Evolutionary conservation across 92 coral and sea anemone genomes (phyloP).

Genomic region (Micromussa lordhowensis): DNA sequence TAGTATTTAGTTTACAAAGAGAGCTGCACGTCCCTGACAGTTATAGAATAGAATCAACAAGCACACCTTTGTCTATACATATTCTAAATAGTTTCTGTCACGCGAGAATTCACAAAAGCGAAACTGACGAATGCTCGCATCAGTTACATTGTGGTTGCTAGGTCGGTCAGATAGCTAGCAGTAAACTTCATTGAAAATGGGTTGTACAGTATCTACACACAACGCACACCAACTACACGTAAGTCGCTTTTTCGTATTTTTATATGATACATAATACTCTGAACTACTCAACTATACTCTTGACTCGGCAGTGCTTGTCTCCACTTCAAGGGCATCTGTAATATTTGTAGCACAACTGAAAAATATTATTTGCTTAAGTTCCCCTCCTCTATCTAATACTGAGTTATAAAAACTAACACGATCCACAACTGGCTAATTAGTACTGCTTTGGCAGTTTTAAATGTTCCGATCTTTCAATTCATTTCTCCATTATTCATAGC

Average conservation of each 20-base stretch:
- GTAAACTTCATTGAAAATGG: background rate
- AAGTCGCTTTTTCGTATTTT: background rate
- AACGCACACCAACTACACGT: background rate
- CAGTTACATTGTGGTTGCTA: background rate
- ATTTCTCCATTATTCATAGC: background rate
- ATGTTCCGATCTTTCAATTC: background rate
- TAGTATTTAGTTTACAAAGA: background rate
- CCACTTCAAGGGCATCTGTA: background rate
- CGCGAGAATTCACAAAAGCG: background rate
- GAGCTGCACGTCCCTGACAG: background rate
- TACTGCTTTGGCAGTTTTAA: background rate
- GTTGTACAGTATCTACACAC: slow-evolving; percentile 26
- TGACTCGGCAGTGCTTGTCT: background rate
- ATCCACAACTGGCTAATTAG: background rate
- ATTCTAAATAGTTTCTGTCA: background rate
- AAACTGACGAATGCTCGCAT: background rate
- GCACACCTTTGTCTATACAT: background rate
- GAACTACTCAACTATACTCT: background rate
- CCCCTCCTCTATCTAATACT: background rate
- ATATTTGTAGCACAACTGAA: background rate
- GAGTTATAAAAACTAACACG: background rate
- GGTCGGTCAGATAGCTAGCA: background rate
- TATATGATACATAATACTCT: background rate
- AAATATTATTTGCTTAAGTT: background rate
- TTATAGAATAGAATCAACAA: background rate